Conservation (phyloP, 2,797 vertebrate species). For the Sebastes hubbsi region DNA sequence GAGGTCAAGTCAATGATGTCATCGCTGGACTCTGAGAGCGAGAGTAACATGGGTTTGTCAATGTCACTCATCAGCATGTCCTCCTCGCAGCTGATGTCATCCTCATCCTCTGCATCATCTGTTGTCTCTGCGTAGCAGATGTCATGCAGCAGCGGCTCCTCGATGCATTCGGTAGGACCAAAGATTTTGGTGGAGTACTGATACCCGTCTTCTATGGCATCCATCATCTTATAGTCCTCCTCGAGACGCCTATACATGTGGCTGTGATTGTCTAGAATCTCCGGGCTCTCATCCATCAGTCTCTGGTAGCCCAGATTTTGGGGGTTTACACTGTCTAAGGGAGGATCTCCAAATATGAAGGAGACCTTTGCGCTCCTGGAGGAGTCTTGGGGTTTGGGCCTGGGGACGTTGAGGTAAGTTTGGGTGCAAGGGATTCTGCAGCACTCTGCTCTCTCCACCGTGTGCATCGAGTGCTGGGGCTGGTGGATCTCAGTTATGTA, state of each 20-base stretch:
- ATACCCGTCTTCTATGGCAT: conserved; percentile 88
- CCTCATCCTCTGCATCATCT: conserved; percentile 97
- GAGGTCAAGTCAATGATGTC: conserved; percentile 99
- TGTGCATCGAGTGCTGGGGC: conserved; percentile 83
- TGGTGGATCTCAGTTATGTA: conserved; percentile 90
- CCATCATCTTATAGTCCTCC: conserved; percentile 92
- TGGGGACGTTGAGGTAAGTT: conserved; percentile 86
- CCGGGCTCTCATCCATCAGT: conserved; percentile 93
- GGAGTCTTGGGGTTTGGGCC: conserved; percentile 90
- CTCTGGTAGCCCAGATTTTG: conserved; percentile 95
- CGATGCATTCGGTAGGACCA: conserved; percentile 89
- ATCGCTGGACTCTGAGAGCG: conserved; percentile 94
- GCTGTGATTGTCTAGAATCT: conserved; percentile 90
- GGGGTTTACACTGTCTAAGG: conserved; percentile 88
- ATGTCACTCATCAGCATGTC: conserved; percentile 91
- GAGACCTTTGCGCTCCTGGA: conserved; percentile 95
- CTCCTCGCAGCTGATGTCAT: conserved; percentile 98
- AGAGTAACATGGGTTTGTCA: conserved; percentile 90
- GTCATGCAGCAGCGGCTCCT: conserved; percentile 95
- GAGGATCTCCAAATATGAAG: conserved; percentile 96
- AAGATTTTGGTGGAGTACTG: conserved; percentile 93
- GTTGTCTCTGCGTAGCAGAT: conserved; percentile 98
- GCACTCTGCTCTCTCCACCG: conserved; percentile 83
- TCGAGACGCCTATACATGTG: conserved; percentile 88
- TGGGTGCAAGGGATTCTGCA: conserved; percentile 84